Evolutionary conservation across 2,113 vertebrate genomes (phyloP).

Genomic region (Menura novaehollandiae): DNA sequence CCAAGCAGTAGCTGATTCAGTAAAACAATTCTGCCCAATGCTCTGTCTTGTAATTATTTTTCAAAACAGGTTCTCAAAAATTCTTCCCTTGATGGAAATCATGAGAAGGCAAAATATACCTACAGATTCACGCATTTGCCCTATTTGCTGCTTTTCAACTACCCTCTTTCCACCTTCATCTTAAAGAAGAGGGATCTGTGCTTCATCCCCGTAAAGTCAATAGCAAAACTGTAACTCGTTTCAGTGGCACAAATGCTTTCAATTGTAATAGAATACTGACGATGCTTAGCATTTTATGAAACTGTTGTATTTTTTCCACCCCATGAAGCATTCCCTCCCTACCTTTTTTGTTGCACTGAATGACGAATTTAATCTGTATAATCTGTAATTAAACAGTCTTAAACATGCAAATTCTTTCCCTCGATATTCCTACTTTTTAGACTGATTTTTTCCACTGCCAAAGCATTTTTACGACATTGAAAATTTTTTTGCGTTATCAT

Average conservation of each 20-base stretch:
- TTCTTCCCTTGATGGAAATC: not conserved
- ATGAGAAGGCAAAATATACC: not conserved
- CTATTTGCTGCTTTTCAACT: not conserved
- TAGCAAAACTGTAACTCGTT: not conserved
- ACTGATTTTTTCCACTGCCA: not conserved
- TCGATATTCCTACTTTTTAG: not conserved
- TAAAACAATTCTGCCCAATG: not conserved
- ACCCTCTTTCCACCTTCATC: not conserved
- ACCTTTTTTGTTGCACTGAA: not conserved
- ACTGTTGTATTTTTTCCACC: not conserved
- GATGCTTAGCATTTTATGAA: not conserved
- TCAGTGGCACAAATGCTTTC: not conserved
- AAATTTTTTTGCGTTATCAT: not conserved
- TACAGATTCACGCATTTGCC: not conserved
- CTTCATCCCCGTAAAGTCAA: not conserved
- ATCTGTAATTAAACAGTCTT: not conserved
- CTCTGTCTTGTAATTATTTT: not conserved
- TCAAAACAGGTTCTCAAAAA: not conserved
- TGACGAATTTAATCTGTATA: not conserved
- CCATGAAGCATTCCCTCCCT: not conserved
- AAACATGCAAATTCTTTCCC: not conserved
- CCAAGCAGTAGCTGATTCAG: not conserved
- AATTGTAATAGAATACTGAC: not conserved
- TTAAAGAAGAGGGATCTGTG: not conserved
- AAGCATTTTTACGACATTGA: not conserved